These are phyloP conservation scores for Hypsopygia costalis DNA, from an alignment of 2,888 invertebrate species.

Conservation along the genomic window DNA sequence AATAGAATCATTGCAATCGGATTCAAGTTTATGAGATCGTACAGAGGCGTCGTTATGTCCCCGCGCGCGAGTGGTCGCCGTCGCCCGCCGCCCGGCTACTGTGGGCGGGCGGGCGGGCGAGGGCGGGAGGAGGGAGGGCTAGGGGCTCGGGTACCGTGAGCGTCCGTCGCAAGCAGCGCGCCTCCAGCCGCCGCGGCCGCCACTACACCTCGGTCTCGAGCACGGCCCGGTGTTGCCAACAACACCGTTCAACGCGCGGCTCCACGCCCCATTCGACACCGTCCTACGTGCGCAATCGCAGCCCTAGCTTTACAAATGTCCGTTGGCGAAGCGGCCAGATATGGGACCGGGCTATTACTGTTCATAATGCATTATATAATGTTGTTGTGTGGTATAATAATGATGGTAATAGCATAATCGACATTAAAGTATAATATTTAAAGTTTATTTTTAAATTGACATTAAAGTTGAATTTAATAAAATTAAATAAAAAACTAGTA, in stretches of 20 bases:
- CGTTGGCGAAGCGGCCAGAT: constrained; percentile 24
- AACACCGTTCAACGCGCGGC: constrained; percentile 76
- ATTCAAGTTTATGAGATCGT: no score
- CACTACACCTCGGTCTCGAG: constrained; percentile 80
- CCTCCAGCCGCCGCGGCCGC: constrained; percentile 74
- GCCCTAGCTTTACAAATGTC: constrained; percentile 61
- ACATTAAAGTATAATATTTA: no score
- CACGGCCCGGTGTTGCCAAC: constrained; percentile 76
- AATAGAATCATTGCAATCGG: no score
- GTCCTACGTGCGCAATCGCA: constrained; percentile 61
- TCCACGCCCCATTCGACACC: constrained; percentile 73
- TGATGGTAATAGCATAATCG: no score
- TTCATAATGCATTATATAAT: not conserved
- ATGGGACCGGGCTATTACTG: constrained; percentile 21
- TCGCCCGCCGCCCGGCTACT: constrained; percentile 12
- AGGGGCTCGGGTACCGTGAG: constrained; percentile 61
- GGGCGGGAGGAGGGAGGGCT: constrained; percentile 17
- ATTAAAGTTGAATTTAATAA: no score
- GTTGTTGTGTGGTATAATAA: no score
- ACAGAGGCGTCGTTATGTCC: not conserved
- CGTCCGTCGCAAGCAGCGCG: constrained; percentile 75
- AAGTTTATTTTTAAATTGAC: no score
- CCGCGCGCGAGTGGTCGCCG: constrained; percentile 1
- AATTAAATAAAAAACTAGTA: no score
- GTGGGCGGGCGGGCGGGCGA: constrained; percentile 10